phyloP scores from a whole-genome alignment of 2,797 vertebrate genomes.

The Fundulus diaphanus region DNA sequence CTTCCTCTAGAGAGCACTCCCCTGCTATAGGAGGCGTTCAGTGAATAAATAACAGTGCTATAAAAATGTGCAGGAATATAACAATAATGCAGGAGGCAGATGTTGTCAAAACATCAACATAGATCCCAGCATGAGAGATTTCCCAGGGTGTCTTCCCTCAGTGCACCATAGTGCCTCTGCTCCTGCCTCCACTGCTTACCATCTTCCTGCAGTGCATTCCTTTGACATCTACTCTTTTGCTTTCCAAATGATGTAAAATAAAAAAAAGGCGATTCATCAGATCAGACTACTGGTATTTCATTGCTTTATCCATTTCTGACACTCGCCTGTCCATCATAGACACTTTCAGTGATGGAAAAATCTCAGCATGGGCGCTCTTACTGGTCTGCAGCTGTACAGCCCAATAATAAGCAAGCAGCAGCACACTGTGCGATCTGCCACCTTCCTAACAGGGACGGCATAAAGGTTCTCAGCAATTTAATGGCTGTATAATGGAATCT shows the following conservation, averaged over 20 bases:
- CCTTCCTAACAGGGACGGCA: slow-evolving; percentile 1
- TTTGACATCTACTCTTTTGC: background rate
- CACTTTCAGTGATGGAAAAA: background rate
- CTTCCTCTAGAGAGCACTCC: background rate
- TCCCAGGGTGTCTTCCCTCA: background rate
- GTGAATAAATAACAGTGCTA: background rate
- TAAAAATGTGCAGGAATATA: background rate
- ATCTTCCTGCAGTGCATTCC: background rate
- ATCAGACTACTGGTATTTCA: slow-evolving; percentile 1
- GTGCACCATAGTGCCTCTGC: background rate
- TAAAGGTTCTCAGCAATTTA: slow-evolving; percentile 12
- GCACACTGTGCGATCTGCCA: slow-evolving; percentile 3
- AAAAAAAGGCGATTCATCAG: slow-evolving; percentile 1
- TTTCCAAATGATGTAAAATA: slow-evolving; percentile 6
- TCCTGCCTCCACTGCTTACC: too few species aligned
- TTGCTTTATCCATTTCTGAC: slow-evolving; percentile 1
- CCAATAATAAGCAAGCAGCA: slow-evolving; percentile 3
- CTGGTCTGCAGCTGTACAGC: slow-evolving; percentile 9
- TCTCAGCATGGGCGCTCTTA: background rate
- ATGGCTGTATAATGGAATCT: slow-evolving; percentile 5
- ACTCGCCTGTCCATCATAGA: slow-evolving; percentile 5
- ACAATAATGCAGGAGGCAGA: background rate
- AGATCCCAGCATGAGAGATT: background rate
- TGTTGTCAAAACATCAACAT: background rate
- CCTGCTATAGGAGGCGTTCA: background rate